A percentile compares a stretch with the other conserved stretches of the same genome.
phyloP scores from a whole-genome alignment of 2,797 vertebrate species.

The Holocentrus rufus region DNA sequence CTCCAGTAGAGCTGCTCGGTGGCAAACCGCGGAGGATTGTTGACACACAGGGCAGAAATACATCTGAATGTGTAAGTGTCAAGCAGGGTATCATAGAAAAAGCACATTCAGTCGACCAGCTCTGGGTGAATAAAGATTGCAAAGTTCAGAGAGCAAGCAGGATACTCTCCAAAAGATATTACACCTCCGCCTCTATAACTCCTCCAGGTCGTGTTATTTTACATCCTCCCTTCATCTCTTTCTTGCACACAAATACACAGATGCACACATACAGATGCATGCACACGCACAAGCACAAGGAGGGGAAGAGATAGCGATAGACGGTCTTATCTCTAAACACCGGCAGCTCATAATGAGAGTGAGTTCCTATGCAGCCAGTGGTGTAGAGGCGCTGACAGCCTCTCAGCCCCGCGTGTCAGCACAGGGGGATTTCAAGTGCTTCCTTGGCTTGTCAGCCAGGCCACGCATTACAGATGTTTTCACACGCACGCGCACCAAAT shows the following conservation, averaged over 20 bases:
- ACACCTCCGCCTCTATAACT: conserved; percentile 50
- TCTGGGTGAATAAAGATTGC: conserved; percentile 45
- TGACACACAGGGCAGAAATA: conserved; percentile 21
- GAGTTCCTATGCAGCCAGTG: conserved; percentile 67
- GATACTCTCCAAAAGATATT: conserved; percentile 34
- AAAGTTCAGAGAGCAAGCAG: conserved; percentile 41
- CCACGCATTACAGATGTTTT: conserved; percentile 73
- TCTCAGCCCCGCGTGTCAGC: conserved; percentile 60
- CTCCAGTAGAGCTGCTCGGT: conserved; percentile 24
- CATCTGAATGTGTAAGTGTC: conserved; percentile 46
- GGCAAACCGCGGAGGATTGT: conserved; percentile 16
- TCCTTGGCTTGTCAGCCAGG: conserved; percentile 58
- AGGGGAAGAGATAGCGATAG: conserved; percentile 31
- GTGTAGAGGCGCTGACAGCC: conserved; percentile 71
- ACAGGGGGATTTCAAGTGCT: conserved; percentile 54
- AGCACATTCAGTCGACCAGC: conserved; percentile 47
- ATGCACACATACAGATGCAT: conserved; percentile 16
- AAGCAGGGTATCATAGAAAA: conserved; percentile 16
- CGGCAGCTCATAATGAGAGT: conserved; percentile 69
- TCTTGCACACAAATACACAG: conserved; percentile 13
- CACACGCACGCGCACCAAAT: conserved; percentile 27
- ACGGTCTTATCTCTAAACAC: conserved; percentile 63
- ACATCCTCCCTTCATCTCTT: conserved; percentile 36
- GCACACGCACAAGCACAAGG: conserved; percentile 26
- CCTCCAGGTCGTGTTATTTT: conserved; percentile 17